These are phyloP conservation scores for Garra rufa DNA, from an alignment of 2,113 vertebrate species.

Conservation along the genomic window DNA sequence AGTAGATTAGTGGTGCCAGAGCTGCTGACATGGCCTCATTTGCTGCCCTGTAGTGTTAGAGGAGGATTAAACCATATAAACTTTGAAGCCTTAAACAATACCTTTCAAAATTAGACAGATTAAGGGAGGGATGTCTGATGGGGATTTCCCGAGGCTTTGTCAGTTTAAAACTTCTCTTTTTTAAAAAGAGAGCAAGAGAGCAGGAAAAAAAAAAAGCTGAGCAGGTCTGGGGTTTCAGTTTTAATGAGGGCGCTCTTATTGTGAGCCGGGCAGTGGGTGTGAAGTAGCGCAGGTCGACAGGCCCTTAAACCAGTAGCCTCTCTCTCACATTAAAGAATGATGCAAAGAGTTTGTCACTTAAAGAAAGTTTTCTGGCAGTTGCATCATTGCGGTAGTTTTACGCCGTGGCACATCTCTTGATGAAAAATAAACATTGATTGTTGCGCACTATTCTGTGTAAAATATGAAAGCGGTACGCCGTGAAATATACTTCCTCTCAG, in stretches of 20 bases:
- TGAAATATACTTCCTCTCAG: conserved; percentile 35
- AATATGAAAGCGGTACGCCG: conserved; percentile 40
- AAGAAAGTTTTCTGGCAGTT: conserved; percentile 38
- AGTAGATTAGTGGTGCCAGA: conserved; percentile 77
- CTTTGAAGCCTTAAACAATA: conserved; percentile 85
- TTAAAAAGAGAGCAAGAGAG: conserved; percentile 57
- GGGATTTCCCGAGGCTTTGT: conserved; percentile 79
- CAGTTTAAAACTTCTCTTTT: conserved; percentile 72
- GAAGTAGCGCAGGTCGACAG: conserved; percentile 68
- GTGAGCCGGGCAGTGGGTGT: conserved; percentile 67
- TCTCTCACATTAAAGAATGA: conserved; percentile 29
- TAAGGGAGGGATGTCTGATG: conserved; percentile 78
- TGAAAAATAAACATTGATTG: conserved; percentile 42
- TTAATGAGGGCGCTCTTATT: conserved; percentile 73
- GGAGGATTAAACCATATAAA: conserved; percentile 81
- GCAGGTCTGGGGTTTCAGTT: conserved; percentile 64
- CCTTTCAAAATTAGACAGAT: conserved; percentile 83
- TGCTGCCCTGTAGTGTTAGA: conserved; percentile 74
- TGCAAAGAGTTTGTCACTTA: conserved; percentile 21
- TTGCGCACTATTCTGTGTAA: conserved; percentile 16
- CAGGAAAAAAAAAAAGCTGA: conserved; percentile 40
- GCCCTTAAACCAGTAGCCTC: conserved; percentile 27
- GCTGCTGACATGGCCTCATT: conserved; percentile 78
- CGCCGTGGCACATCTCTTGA: conserved; percentile 30
- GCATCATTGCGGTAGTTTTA: conserved; percentile 44